These are phyloP conservation scores for Noctua janthe DNA, from an alignment of 2,888 invertebrate genomes.

Conservation along the genomic window DNA sequence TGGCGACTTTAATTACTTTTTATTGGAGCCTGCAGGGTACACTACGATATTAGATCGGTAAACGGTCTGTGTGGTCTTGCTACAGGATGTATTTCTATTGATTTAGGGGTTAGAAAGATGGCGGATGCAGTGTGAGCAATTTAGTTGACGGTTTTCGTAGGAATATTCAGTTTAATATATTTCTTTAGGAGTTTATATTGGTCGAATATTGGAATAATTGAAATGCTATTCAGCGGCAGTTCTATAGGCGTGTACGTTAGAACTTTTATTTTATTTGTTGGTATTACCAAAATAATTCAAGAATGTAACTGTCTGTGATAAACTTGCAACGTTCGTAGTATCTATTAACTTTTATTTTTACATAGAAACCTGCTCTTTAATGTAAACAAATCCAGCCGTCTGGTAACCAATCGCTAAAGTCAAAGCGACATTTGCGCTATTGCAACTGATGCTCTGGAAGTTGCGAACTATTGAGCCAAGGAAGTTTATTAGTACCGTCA, in stretches of 20 bases:
- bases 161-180: neutral
- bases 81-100: slow-evolving; percentile 20
- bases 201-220: too few species aligned
- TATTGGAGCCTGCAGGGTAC: slow-evolving; percentile 73
- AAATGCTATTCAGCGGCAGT: too few species aligned
- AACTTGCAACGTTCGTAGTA: neutral
- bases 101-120: neutral
- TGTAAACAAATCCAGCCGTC: neutral
- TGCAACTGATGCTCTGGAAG: neutral
- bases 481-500: neutral
- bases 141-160: neutral
- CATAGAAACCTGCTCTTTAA: too few species aligned
- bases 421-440: neutral
- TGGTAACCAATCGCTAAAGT: neutral
- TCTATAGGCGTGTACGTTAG: too few species aligned
- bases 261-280: too few species aligned
- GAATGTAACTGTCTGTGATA: too few species aligned
- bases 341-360: too few species aligned
- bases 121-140: neutral
- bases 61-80: slow-evolving; percentile 36
- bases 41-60: slow-evolving; percentile 67
- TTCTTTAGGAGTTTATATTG: neutral
- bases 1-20: slow-evolving; percentile 83
- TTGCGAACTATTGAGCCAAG: neutral
- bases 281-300: too few species aligned